phyloP scores from a whole-genome alignment of 2,888 invertebrate genomes.

The Brachylomia viminalis region DNA sequence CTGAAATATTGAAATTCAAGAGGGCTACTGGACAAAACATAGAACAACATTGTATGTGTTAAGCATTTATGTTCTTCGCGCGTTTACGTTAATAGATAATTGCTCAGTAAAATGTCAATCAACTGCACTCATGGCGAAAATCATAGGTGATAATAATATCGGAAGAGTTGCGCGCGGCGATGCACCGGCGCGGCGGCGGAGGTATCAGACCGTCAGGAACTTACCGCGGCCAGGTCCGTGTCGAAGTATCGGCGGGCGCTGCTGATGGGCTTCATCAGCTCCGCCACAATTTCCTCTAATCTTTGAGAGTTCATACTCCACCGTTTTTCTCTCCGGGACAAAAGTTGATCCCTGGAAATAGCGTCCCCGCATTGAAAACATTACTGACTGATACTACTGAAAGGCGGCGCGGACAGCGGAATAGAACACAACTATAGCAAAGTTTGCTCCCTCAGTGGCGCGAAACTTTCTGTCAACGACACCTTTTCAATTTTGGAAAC shows the following conservation, averaged over 20 bases:
- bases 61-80: background rate
- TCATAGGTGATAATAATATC: background rate
- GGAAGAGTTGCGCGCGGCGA: conserved; percentile 17
- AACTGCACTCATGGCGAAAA: background rate
- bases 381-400: conserved; percentile 70
- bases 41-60: conserved; percentile 19
- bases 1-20: conserved; percentile 30
- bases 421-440: conserved; percentile 71
- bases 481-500: conserved; percentile 76
- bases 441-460: conserved; percentile 80
- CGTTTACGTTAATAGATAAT: background rate
- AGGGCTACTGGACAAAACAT: conserved; percentile 21
- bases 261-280: conserved; percentile 86
- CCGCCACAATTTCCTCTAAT: conserved; percentile 86
- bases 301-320: conserved; percentile 88
- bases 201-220: conserved; percentile 62
- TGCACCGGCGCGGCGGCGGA: conserved; percentile 47
- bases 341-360: conserved; percentile 82
- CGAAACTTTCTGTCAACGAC: conserved; percentile 86
- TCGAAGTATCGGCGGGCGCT: conserved; percentile 85
- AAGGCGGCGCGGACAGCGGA: conserved; percentile 75
- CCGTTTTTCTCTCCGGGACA: conserved; percentile 81
- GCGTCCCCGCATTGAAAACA: conserved; percentile 82
- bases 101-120: conserved; percentile 20
- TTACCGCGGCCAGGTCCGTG: conserved; percentile 86